Percentiles rank a stretch among this genome's conserved stretches.
Evolutionary conservation across 2,113 vertebrate genomes (phyloP).

Genomic region (Piliocolobus tephrosceles): DNA sequence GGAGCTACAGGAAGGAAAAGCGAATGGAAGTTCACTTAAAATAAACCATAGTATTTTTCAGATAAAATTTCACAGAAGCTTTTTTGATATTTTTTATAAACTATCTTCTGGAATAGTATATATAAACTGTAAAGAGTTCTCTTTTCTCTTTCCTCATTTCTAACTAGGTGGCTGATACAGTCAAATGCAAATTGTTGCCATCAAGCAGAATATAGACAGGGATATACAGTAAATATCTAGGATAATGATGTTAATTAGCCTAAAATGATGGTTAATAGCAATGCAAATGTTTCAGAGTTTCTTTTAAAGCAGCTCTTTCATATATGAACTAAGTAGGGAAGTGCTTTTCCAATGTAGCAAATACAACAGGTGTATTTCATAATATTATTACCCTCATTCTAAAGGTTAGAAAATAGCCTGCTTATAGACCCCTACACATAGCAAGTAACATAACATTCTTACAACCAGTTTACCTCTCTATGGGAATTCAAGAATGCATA

Average conservation of each 20-base stretch:
- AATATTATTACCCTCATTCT: neutral
- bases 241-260: neutral
- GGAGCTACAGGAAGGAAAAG: slow-evolving; percentile 45
- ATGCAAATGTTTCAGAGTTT: neutral
- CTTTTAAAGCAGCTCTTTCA: neutral
- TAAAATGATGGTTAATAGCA: neutral
- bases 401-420: neutral
- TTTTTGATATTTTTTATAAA: slow-evolving; percentile 13
- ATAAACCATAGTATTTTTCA: slow-evolving; percentile 58
- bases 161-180: neutral
- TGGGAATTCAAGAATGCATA: neutral
- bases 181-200: neutral
- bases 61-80: slow-evolving; percentile 59
- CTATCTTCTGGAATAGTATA: neutral
- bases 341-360: neutral
- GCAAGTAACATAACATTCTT: neutral
- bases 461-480: neutral
- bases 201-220: neutral
- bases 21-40: slow-evolving; percentile 65
- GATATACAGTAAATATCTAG: neutral
- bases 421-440: neutral
- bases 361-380: neutral
- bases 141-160: neutral
- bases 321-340: neutral
- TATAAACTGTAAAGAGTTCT: neutral